Base-by-base conservation (phyloP, 2,888 invertebrate genomes). In the Tenthredo distinguenda region DNA sequence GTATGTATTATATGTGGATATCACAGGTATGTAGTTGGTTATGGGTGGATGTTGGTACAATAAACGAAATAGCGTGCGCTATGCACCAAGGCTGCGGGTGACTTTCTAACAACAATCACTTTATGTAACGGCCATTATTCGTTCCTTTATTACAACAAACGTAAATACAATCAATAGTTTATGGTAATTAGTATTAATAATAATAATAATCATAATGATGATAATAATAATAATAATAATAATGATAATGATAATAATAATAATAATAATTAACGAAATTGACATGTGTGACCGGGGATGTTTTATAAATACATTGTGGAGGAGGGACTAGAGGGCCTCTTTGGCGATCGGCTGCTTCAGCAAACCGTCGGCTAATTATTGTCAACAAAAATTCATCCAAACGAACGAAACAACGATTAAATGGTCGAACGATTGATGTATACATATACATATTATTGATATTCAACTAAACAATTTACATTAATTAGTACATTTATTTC, bases 301-400 rank as follows among this genome's bases (percentile, higher is more conserved):
- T 77, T 77, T 62, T 81, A 40, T 81, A 83, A 68, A 83, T 83
- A 83, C 47, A 68, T 83, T 83, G 81, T 62, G 65, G 87, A 90
- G 88, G 88, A 90, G 89, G 90, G 92, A 92, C 92, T 92, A 92
- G 93, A 93, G 91, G 91, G 91, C 91, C 91, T 92, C 92, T 93
- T 93, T 92, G 92, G 92, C 92, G 91, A 91, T 89, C 90, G 91
- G 90, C 91, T 91, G 86, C 91, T 91, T 85, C 85, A 84, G 82
- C 84, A 82, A 86, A 79, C 72, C 82, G 81, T 81, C 85, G 85
- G 77, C 68, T 85, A 71, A 71, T 79, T 79, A 68, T 65, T 79
- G 31, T 85, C 34, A 37, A 34, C 81, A 74, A 74, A 26, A 50
- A 72, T 81, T 40, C n/a, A 37, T 37, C n/a, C 37, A 81, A 81